A percentile compares a stretch with the other conserved stretches of the same genome.
phyloP scores from a whole-genome alignment of 2,113 vertebrate genomes.

The Syrrhaptes paradoxus region DNA sequence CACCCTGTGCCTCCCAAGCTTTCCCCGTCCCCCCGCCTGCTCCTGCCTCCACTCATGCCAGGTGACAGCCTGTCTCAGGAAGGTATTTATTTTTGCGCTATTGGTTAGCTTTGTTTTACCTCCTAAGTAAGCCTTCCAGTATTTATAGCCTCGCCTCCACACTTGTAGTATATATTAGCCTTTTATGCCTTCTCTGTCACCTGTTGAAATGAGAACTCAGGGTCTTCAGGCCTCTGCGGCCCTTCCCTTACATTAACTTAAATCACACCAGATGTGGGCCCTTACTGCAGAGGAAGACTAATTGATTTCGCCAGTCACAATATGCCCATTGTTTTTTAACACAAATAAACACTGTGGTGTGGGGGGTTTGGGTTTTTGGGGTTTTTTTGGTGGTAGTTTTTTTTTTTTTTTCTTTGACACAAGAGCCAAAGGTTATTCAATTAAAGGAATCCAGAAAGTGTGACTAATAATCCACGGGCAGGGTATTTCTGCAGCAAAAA shows the following conservation, averaged over 20 bases:
- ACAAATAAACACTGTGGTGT: conserved; percentile 78
- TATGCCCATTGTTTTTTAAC: conserved; percentile 85
- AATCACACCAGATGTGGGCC: conserved; percentile 91
- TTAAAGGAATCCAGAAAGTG: conserved; percentile 75
- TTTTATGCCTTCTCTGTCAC: conserved; percentile 84
- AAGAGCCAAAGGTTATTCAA: conserved; percentile 78
- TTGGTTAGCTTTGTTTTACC: conserved; percentile 63
- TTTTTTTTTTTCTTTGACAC: conserved; percentile 8
- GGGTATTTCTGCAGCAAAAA: conserved; percentile 53
- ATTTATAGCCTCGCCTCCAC: conserved; percentile 68
- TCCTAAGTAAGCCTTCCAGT: conserved; percentile 65
- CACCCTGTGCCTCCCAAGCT: background rate
- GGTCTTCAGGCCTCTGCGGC: conserved; percentile 63
- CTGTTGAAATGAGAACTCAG: conserved; percentile 85
- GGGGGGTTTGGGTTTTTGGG: background rate
- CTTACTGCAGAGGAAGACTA: conserved; percentile 82
- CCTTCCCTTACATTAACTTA: conserved; percentile 80
- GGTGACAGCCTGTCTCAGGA: conserved; percentile 43
- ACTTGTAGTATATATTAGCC: conserved; percentile 77
- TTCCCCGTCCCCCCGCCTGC: background rate
- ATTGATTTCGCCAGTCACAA: conserved; percentile 88
- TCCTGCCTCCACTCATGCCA: background rate
- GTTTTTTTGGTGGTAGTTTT: background rate
- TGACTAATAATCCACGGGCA: conserved; percentile 73
- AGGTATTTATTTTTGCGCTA: conserved; percentile 69